Percentiles rank a stretch among this genome's conserved stretches.
Evolutionary conservation across 2,888 invertebrate species (phyloP).

Genomic region (Drosophila prostipennis): DNA sequence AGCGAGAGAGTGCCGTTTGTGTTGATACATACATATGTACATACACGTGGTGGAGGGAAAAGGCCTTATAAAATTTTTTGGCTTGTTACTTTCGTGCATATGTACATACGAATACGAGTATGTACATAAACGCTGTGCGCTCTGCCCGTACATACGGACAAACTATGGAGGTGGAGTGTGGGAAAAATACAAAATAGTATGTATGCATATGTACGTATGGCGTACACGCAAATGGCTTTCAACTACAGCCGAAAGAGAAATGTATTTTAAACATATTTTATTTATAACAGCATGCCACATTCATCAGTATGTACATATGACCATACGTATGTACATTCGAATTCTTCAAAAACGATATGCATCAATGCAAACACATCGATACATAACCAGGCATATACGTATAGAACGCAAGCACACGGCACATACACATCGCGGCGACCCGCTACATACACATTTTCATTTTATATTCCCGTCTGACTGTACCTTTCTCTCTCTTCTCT

Average conservation of each 20-base stretch:
- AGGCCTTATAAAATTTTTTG: constrained; percentile 61
- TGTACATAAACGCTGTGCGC: constrained; percentile 22
- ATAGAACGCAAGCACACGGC: constrained; percentile 46
- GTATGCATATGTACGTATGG: constrained; percentile 2
- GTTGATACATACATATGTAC: constrained; percentile 49
- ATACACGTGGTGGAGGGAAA: constrained; percentile 76
- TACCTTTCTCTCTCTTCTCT: constrained; percentile 62
- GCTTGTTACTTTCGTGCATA: constrained; percentile 47
- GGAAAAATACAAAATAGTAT: constrained; percentile 21
- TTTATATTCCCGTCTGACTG: constrained; percentile 75
- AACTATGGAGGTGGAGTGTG: constrained; percentile 6
- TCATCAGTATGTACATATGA: constrained; percentile 18
- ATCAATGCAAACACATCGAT: constrained; percentile 59
- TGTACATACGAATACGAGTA: constrained; percentile 21
- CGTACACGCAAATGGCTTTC: background rate
- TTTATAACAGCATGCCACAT: background rate
- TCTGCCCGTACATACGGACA: constrained; percentile 15
- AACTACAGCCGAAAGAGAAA: background rate
- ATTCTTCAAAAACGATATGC: constrained; percentile 48
- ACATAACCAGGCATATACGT: constrained; percentile 46
- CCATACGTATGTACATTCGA: constrained; percentile 37
- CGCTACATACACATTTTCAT: constrained; percentile 73
- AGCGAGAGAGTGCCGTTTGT: background rate
- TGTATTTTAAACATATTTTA: constrained; percentile 3
- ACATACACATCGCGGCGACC: constrained; percentile 18